Evolutionary conservation across 2,797 vertebrate genomes (phyloP).

Genomic region (Masticophis lateralis): DNA sequence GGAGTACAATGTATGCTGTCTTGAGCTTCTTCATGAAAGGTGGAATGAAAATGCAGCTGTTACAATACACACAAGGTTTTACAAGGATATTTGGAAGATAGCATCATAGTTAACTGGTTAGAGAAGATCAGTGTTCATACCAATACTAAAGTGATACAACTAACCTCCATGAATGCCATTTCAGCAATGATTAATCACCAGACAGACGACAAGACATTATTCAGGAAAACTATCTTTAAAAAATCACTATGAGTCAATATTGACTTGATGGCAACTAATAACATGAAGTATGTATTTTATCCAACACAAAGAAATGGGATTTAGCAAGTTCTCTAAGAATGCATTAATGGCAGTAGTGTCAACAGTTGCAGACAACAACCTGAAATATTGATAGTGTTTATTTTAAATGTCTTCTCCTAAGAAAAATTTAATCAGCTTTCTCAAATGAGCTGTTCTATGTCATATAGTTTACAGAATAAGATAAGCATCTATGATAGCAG

Average conservation of each 20-base stretch:
- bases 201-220: not conserved
- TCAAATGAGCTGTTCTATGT: not conserved
- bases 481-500: not conserved
- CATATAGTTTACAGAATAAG: not conserved
- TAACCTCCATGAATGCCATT: not conserved
- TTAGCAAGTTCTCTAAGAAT: not conserved
- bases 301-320: not conserved
- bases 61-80: too few species aligned
- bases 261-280: not conserved
- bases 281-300: not conserved
- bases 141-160: not conserved
- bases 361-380: not conserved
- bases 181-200: not conserved
- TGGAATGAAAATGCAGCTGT: too few species aligned
- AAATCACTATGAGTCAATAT: not conserved
- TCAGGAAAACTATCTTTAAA: not conserved
- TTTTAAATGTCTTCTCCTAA: not conserved
- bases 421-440: not conserved
- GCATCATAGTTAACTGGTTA: not conserved
- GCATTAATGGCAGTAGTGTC: not conserved
- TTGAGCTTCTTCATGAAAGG: too few species aligned
- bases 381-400: not conserved
- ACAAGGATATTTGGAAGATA: too few species aligned
- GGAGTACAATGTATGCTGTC: too few species aligned
- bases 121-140: not conserved